phyloP scores from a whole-genome alignment of 2,797 vertebrate genomes.

The Staurois parvus region DNA sequence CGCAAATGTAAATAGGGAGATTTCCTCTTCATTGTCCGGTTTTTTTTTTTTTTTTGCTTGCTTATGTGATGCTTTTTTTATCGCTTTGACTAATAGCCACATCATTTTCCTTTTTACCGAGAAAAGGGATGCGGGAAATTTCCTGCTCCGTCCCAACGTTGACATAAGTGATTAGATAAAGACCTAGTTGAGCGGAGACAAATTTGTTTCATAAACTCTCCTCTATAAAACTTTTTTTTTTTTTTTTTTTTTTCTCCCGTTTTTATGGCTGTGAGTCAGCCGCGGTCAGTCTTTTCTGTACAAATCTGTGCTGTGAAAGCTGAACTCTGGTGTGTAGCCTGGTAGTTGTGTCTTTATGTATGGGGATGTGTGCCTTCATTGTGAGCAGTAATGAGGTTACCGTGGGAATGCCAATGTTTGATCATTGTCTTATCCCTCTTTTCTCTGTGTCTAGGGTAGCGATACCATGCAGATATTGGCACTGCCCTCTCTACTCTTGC shows the following conservation, averaged over 20 bases:
- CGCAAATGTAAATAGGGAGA: not conserved
- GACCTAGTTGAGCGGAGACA: not conserved
- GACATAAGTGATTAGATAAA: constrained; percentile 29
- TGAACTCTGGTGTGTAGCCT: not conserved
- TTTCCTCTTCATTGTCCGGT: constrained; percentile 42
- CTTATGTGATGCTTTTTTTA: constrained; percentile 26
- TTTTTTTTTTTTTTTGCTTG: not conserved
- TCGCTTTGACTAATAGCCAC: constrained; percentile 42
- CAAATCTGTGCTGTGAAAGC: constrained; percentile 12
- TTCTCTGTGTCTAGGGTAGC: constrained; percentile 32
- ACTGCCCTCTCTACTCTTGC: constrained; percentile 44
- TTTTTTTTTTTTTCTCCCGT: not conserved
- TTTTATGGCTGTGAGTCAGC: constrained; percentile 12
- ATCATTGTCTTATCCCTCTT: constrained; percentile 21
- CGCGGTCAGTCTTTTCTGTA: constrained; percentile 4
- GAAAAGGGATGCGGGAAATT: constrained; percentile 21
- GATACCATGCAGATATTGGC: constrained; percentile 41
- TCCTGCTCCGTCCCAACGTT: constrained; percentile 24
- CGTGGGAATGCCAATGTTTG: constrained; percentile 25
- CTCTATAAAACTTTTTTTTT: not conserved
- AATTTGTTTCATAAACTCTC: not conserved
- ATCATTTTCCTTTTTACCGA: constrained; percentile 43
- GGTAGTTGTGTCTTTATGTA: not conserved
- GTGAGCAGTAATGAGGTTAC: constrained; percentile 23
- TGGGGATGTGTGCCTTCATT: constrained; percentile 1